Percentiles rank a stretch among this genome's conserved stretches.
Evolutionary conservation across 30 jellyfish, hydroid and myxozoan species (phyloP).

Genomic region (Catostylus mosaicus): DNA sequence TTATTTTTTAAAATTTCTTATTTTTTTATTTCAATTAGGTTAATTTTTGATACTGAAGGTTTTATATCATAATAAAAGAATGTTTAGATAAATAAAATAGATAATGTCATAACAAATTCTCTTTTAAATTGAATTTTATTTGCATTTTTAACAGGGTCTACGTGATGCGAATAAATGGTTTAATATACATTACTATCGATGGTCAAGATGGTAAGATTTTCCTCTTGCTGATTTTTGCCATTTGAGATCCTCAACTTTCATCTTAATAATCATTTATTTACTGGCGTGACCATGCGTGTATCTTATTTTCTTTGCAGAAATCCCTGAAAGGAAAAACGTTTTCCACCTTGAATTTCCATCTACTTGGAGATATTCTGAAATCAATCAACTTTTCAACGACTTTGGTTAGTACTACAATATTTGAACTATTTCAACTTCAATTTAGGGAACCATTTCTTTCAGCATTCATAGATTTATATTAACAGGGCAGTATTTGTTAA

Average conservation of each 20-base stretch:
- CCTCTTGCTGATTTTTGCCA: not conserved
- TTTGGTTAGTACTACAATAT: conserved; percentile 35
- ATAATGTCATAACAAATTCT: no score
- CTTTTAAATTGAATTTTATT: no score
- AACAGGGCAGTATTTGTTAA: no score
- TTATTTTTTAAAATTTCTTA: no score
- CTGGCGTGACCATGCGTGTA: not conserved
- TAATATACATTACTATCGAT: conserved; percentile 36
- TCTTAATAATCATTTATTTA: not conserved
- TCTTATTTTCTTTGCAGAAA: conserved; percentile 1
- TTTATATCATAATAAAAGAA: no score
- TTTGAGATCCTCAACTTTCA: not conserved
- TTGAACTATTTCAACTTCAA: no score
- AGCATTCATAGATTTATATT: no score
- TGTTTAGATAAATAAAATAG: no score
- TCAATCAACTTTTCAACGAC: conserved; percentile 16
- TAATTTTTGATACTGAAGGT: no score
- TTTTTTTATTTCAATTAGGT: no score
- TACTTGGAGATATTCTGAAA: conserved; percentile 49
- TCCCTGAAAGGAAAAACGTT: conserved; percentile 64
- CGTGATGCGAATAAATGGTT: conserved; percentile 53
- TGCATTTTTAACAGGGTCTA: conserved; percentile 22
- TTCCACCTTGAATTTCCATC: conserved; percentile 47
- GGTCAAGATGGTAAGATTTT: conserved; percentile 61
- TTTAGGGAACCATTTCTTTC: no score